Evolutionary conservation across 2,888 invertebrate species (phyloP).

Genomic region (Balanococcus diminutus): DNA sequence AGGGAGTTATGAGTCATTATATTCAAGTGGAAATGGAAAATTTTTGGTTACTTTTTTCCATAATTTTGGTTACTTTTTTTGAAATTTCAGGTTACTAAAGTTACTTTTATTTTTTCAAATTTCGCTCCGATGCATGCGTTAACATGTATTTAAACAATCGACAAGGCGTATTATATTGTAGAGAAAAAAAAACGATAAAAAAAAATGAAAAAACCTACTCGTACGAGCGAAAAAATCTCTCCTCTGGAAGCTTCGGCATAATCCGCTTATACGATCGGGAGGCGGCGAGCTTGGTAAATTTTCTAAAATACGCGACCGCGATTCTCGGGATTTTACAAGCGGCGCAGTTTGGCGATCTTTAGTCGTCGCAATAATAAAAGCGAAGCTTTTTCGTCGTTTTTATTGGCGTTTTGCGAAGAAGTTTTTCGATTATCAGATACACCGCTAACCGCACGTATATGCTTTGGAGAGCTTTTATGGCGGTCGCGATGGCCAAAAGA

Average conservation of each 20-base stretch:
- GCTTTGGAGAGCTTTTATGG: background rate
- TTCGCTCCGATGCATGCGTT: no score
- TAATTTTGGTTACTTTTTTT: no score
- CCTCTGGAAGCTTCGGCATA: background rate
- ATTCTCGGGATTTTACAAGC: background rate
- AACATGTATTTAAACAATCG: background rate
- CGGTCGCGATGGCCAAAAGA: background rate
- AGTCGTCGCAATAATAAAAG: slow-evolving; percentile 22
- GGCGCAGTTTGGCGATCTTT: background rate
- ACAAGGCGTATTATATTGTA: background rate
- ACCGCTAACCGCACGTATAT: background rate
- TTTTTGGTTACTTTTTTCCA: no score
- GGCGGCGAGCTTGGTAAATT: background rate
- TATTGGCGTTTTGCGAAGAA: slow-evolving; percentile 20
- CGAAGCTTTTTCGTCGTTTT: background rate
- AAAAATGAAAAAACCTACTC: background rate
- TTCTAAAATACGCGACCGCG: background rate
- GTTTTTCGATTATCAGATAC: slow-evolving; percentile 32
- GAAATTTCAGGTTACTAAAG: no score
- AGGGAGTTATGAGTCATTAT: no score
- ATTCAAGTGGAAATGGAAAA: no score
- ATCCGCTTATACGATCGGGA: background rate
- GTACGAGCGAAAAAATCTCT: background rate
- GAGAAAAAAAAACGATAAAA: background rate
- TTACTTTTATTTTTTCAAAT: no score